phyloP scores from a whole-genome alignment of 2,888 invertebrate species.

The Melanophora roralis region DNA sequence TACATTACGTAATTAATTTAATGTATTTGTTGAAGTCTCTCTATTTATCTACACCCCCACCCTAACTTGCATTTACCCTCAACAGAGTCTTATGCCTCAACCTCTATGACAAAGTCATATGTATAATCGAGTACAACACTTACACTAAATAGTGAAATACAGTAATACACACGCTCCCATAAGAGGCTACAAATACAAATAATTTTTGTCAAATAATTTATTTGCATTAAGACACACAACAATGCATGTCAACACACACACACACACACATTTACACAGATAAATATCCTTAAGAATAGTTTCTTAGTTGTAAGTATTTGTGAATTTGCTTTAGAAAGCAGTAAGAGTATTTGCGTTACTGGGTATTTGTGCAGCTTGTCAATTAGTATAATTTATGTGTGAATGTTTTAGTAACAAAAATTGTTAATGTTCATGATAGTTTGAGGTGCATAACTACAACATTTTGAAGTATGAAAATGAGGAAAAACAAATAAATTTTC shows the following conservation, averaged over 20 bases:
- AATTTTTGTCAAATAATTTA: conserved; percentile 62
- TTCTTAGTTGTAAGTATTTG: neutral
- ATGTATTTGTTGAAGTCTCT: conserved; percentile 56
- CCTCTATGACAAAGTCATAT: neutral
- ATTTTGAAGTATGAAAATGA: no score
- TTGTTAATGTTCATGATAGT: neutral
- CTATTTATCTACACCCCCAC: conserved; percentile 46
- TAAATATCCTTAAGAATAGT: neutral
- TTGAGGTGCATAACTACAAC: neutral
- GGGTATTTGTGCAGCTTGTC: conserved; percentile 4
- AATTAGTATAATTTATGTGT: neutral
- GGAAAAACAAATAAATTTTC: neutral
- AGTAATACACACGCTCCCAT: neutral
- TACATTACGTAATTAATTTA: conserved; percentile 62
- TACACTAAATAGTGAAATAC: neutral
- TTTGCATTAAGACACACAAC: conserved; percentile 59
- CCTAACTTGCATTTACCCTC: neutral
- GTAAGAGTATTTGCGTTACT: conserved; percentile 27
- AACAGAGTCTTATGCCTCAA: neutral
- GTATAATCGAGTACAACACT: neutral
- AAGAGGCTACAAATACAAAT: conserved; percentile 29
- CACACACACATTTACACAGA: conserved; percentile 1
- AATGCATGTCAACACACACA: conserved; percentile 34
- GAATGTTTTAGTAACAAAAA: conserved; percentile 30
- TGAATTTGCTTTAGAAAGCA: conserved; percentile 19